phyloP scores from a whole-genome alignment of 2,113 vertebrate species.

The Jaculus jaculus region DNA sequence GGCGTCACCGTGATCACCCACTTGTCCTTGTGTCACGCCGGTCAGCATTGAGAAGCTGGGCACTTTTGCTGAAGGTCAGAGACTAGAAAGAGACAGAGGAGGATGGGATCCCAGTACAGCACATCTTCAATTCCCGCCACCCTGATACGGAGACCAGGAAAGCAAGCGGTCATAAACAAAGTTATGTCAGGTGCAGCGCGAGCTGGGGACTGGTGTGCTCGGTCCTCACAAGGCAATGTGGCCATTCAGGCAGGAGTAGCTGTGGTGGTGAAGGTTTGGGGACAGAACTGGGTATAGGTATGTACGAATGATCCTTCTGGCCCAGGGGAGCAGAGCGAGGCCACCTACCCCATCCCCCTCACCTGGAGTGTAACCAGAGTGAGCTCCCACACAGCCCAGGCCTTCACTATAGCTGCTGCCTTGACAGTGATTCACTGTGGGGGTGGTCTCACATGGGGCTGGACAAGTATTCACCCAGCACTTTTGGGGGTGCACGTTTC shows the following conservation, averaged over 20 bases:
- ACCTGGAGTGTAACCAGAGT: background rate
- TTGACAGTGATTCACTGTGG: no score
- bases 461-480: fast-evolving
- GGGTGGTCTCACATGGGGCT: background rate
- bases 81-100: background rate
- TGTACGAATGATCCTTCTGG: background rate
- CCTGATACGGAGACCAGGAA: background rate
- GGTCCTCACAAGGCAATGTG: background rate
- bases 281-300: background rate
- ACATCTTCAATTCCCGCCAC: no score
- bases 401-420: background rate
- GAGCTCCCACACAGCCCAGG: background rate
- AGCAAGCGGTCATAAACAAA: fast-evolving
- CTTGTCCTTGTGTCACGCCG: fast-evolving
- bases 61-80: background rate
- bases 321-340: background rate
- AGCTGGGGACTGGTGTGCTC: background rate
- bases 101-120: background rate
- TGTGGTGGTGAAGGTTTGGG: background rate
- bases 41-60: background rate
- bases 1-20: fast-evolving
- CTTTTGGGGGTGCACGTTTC: background rate
- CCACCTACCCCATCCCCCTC: background rate
- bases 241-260: background rate
- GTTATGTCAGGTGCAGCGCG: fast-evolving